These are phyloP conservation scores for Hyperopisus bebe DNA, from an alignment of 2,113 vertebrate species.

Conservation along the genomic window DNA sequence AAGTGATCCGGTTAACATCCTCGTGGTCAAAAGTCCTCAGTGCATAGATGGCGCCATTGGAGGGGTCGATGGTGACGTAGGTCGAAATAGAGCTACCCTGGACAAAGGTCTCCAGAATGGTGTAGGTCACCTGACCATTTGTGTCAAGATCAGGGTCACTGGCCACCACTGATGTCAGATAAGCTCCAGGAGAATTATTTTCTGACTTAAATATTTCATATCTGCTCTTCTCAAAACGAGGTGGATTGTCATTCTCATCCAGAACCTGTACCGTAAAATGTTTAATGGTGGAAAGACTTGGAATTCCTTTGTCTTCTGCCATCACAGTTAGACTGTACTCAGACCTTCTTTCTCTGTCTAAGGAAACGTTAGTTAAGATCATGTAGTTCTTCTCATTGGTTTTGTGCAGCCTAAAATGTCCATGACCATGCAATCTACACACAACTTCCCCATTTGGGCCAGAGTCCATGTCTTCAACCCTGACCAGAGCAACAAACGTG, in stretches of 20 bases:
- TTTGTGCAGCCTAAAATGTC: conserved; percentile 87
- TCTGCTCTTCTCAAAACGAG: conserved; percentile 80
- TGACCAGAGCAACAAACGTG: conserved; percentile 87
- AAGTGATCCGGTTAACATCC: conserved; percentile 80
- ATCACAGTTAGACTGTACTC: conserved; percentile 91
- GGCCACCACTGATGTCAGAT: conserved; percentile 81
- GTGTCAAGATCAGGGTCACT: conserved; percentile 81
- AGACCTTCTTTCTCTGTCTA: conserved; percentile 88
- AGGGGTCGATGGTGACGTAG: conserved; percentile 91
- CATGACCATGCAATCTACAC: conserved; percentile 84
- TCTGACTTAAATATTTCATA: conserved; percentile 89
- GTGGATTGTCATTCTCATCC: conserved; percentile 94
- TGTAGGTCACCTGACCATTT: conserved; percentile 92
- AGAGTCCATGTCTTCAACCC: conserved; percentile 87
- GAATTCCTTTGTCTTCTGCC: conserved; percentile 82
- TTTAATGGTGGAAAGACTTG: conserved; percentile 84
- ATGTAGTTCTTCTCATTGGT: conserved; percentile 94
- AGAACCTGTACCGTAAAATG: conserved; percentile 87
- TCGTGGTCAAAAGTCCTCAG: conserved; percentile 89
- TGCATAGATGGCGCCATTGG: conserved; percentile 86
- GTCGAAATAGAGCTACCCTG: conserved; percentile 82
- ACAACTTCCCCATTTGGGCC: conserved; percentile 81
- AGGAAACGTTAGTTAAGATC: conserved; percentile 82
- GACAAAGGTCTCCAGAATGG: conserved; percentile 78
- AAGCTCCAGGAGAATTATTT: conserved; percentile 87